Evolutionary conservation across 2,888 invertebrate species (phyloP).

Genomic region (Bellardia pandia): DNA sequence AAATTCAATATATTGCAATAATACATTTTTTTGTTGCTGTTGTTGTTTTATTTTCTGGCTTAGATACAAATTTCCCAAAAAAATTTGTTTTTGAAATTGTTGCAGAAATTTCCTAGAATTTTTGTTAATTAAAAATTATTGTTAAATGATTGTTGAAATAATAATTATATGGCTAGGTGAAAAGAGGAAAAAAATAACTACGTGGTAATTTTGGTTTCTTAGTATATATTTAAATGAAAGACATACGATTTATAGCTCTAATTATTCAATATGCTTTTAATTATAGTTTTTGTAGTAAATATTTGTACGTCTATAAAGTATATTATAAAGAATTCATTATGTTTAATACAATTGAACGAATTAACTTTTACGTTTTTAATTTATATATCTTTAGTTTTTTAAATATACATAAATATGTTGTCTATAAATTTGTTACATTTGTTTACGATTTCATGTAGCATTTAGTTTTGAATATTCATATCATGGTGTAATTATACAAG

Average conservation of each 20-base stretch:
- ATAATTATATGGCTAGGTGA: background rate
- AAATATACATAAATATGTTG: too few relatives aligned
- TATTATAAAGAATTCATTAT: too few relatives aligned
- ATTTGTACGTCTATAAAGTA: too few relatives aligned
- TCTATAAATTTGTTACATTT: too few relatives aligned
- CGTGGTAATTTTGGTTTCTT: too few relatives aligned
- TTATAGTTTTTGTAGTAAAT: too few relatives aligned
- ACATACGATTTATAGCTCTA: too few relatives aligned
- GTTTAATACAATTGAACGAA: too few relatives aligned
- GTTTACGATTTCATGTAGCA: background rate
- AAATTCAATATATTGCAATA: background rate
- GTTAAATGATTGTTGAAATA: background rate
- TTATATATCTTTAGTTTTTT: too few relatives aligned
- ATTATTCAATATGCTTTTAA: too few relatives aligned
- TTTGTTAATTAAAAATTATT: background rate
- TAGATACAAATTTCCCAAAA: background rate
- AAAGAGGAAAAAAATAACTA: background rate
- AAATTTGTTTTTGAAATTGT: background rate
- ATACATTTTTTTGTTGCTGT: background rate
- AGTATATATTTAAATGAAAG: too few relatives aligned
- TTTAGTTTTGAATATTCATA: background rate
- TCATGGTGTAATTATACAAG: background rate
- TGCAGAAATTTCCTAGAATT: constrained; percentile 24
- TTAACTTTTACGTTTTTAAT: too few relatives aligned
- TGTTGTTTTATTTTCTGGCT: background rate